Percentiles rank a stretch among this genome's conserved stretches.
Evolutionary conservation across 2,113 vertebrate genomes (phyloP).

Genomic region (Rhea pennata): DNA sequence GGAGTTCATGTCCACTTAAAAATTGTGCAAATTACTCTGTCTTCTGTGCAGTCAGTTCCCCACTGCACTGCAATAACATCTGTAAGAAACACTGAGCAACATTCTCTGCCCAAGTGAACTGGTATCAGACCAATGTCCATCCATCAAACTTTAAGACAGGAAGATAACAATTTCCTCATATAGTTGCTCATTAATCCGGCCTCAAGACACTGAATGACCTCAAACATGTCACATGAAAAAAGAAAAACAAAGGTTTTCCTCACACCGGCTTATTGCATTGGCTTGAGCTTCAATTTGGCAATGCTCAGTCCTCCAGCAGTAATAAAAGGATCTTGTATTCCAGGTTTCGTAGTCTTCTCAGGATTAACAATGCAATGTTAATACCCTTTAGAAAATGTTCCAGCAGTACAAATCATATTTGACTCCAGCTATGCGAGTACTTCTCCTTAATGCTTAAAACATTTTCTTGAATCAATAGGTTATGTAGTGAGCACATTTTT

Average conservation of each 20-base stretch:
- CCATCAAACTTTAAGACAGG: background rate
- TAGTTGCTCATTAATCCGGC: background rate
- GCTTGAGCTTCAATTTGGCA: background rate
- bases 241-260: background rate
- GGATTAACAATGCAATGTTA: background rate
- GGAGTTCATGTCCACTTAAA: background rate
- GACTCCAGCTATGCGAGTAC: background rate
- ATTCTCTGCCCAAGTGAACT: background rate
- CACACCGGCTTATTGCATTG: background rate
- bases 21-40: background rate
- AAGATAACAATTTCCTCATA: background rate
- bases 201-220: background rate
- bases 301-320: background rate
- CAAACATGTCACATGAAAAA: background rate
- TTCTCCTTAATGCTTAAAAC: background rate
- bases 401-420: background rate
- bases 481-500: background rate
- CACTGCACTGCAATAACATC: background rate
- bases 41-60: background rate
- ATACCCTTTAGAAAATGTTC: background rate
- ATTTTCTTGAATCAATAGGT: background rate
- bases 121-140: background rate
- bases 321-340: background rate
- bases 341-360: background rate
- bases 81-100: background rate